These are phyloP conservation scores for Hipposideros armiger DNA, from an alignment of 2,113 vertebrate genomes.

Conservation along the genomic window DNA sequence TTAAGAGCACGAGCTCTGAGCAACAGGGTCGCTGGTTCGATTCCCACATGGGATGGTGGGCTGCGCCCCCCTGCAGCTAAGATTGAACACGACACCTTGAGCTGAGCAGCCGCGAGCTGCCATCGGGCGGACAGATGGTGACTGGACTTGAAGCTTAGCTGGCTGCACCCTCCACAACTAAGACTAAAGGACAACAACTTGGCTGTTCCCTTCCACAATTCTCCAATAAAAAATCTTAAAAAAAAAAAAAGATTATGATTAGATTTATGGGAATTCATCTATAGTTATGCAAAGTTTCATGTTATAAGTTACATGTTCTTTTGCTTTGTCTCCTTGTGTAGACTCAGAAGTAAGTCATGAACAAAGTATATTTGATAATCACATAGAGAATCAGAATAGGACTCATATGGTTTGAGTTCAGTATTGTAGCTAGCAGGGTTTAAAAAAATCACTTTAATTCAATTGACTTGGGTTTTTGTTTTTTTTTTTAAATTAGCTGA, in stretches of 20 bases:
- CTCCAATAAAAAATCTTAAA: too few species aligned
- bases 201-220: too few species aligned
- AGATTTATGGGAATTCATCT: neutral
- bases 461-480: neutral
- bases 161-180: too few species aligned
- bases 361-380: neutral
- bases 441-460: conserved; percentile 23
- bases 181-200: too few species aligned
- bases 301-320: neutral
- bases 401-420: neutral
- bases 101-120: too few species aligned
- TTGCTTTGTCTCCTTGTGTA: neutral
- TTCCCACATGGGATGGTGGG: too few species aligned
- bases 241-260: neutral
- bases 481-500: neutral
- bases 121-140: too few species aligned
- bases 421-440: neutral
- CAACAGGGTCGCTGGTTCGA: too few species aligned
- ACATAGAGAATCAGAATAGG: neutral
- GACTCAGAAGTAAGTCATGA: neutral
- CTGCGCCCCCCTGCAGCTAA: too few species aligned
- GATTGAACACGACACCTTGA: too few species aligned
- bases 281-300: neutral
- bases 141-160: too few species aligned
- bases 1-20: too few species aligned